These are phyloP conservation scores for Muscicapa adusta DNA, from an alignment of 2,113 vertebrate genomes.

Conservation along the genomic window DNA sequence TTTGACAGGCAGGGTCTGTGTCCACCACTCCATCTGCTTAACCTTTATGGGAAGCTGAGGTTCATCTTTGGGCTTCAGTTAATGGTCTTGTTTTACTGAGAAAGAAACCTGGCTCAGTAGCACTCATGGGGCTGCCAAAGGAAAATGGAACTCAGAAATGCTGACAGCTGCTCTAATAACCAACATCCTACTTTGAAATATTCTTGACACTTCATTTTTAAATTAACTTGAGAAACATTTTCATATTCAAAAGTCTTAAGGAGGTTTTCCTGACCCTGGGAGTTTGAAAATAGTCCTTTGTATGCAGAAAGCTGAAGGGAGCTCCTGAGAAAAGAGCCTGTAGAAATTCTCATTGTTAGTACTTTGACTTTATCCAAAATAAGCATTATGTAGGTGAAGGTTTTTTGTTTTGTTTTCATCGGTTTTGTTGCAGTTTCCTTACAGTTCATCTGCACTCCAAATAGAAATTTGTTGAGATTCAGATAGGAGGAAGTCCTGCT, in stretches of 20 bases:
- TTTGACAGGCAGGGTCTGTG: neutral
- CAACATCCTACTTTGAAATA: neutral
- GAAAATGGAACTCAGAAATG: neutral
- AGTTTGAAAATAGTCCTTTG: neutral
- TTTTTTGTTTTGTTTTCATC: neutral
- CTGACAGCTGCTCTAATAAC: neutral
- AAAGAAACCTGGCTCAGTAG: neutral
- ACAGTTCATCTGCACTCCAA: neutral
- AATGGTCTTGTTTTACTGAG: neutral
- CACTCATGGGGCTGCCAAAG: neutral
- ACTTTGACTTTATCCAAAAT: neutral
- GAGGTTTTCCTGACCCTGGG: neutral
- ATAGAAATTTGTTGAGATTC: neutral
- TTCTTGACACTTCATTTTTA: neutral
- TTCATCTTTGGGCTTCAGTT: neutral
- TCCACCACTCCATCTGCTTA: neutral
- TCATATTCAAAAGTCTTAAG: neutral
- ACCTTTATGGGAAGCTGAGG: neutral
- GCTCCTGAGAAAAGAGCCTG: neutral
- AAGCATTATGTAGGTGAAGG: neutral
- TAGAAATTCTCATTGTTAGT: neutral
- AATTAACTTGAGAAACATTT: neutral
- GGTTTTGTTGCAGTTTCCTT: neutral
- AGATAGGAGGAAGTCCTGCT: neutral
- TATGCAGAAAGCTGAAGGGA: neutral